Base-by-base conservation (phyloP, 2,113 vertebrate genomes). In the Laticauda colubrina region DNA sequence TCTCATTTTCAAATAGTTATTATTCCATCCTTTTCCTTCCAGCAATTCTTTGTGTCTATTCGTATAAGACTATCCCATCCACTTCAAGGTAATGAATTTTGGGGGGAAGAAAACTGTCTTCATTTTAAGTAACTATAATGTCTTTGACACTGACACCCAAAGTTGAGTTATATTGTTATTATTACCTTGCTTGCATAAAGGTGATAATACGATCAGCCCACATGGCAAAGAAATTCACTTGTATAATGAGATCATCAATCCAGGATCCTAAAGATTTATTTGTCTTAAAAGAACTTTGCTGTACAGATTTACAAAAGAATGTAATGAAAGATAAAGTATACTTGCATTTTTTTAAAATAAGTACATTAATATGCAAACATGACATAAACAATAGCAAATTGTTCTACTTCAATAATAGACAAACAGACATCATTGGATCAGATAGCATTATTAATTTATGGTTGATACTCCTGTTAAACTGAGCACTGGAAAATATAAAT, bases 211-310 rank as follows among this genome's bases (percentile, higher is more conserved):
- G 64, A 20, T 95, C 95, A 89, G 97, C 95, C 97, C 97, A 98
- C 18, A 93, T 96, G 4, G 94, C 94, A 94, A 98, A 96, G 94
- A 98, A 97, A 54, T 94, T 95, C 92, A 97, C 45, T 39, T 96
- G 61, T 23, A 96, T 94, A 90, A 95, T 93, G 54, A 98, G 96
- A 51, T 97, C 94, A 10, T 94, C 95, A 10, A 96, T 94, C 97
- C 97, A 98, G 64, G 96, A 95, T 11, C 94, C 95, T 92, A 97
- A 94, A 24, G 94, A 34, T 88, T 96, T 97, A 87, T 94, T 93
- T 0, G 97, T 97, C 18, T 87, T 95, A 93, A 97, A 97, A 57
- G 97, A 97, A 0, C 93, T 24, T 90, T 93, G 95, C 97, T 98
- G 94, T 89, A 69, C 14, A 69, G 14, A 69, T 69, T 69, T 69